Base-by-base conservation (phyloP, 2,888 invertebrate genomes). In the Stramonita haemastoma region DNA sequence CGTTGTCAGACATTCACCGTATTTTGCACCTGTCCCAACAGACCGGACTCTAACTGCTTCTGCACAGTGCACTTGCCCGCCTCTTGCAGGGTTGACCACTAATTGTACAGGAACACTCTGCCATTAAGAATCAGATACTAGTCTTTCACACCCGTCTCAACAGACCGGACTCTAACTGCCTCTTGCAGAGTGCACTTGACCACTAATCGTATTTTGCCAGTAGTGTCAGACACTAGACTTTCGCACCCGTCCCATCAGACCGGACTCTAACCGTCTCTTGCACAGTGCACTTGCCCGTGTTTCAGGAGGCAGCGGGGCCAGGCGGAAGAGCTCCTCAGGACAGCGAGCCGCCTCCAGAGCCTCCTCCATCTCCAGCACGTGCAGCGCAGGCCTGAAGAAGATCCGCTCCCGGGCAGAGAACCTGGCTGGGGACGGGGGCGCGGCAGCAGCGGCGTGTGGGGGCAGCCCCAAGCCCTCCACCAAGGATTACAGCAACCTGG, bases 361-460 rank as follows among this genome's bases (percentile, higher is more conserved):
- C 15, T 94, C 95, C 0, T 93, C 94, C 13, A 90, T 93, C 84
- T 93, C 94, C 17, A 93, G 94, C 89, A 91, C 92, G 5, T 92
- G 92, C 81, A 92, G 94, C 86, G 90, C 91, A 83, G 92, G 92
- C 32, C 89, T 91, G 46, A 93, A 92, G 86, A 92, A 91, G 87
- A 86, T 93, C 17, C 92, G 91, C 89, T 92, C 93, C 1, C 93
- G 93, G 86, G 93, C 93, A 1, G 93, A 93, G 86, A 91, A 91
- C 86, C 93, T 93, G 57, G 89, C 90, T 15, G 87, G 88, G 17
- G 91, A 56, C 15, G 87, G 36, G 6, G 36, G 56, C 19, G 57
- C 32, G 0, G 60, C 6, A 32, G 84, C 5, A 26, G 22, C 0
- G 60, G 57, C 13, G 56, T 56, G 56, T 17, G 73, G 91, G 15